phyloP scores from a whole-genome alignment of 2,113 vertebrate genomes.

The Elephas maximus region DNA sequence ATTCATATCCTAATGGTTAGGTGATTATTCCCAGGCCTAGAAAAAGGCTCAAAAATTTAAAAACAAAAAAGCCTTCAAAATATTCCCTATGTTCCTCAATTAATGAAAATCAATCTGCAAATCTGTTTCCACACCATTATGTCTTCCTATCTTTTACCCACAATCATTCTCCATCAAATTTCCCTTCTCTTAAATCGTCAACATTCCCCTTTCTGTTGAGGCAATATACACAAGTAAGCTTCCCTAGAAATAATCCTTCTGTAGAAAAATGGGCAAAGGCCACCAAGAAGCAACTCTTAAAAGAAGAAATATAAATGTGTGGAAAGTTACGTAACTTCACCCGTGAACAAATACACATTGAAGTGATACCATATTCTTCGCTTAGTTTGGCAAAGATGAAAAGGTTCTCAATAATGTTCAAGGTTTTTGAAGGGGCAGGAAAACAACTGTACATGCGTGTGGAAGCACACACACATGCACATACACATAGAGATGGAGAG shows the following conservation, averaged over 20 bases:
- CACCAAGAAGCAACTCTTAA: conserved; percentile 13
- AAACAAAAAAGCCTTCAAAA: background rate
- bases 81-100: background rate
- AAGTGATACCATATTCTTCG: background rate
- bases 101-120: background rate
- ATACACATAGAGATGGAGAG: background rate
- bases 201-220: background rate
- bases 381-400: background rate
- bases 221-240: conserved; percentile 14
- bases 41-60: background rate
- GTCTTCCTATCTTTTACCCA: conserved; percentile 34
- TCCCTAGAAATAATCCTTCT: background rate
- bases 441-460: background rate
- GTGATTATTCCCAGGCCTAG: background rate
- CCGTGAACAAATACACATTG: background rate
- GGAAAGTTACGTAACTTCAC: conserved; percentile 12
- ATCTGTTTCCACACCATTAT: background rate
- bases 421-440: background rate
- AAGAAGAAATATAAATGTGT: conserved; percentile 6
- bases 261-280: background rate
- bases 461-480: background rate
- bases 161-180: background rate
- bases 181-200: conserved; percentile 30
- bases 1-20: conserved; percentile 27
- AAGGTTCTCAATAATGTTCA: background rate